Base-by-base conservation (phyloP, 1,140 invertebrate genomes). In the Aradophagus sp. region DNA sequence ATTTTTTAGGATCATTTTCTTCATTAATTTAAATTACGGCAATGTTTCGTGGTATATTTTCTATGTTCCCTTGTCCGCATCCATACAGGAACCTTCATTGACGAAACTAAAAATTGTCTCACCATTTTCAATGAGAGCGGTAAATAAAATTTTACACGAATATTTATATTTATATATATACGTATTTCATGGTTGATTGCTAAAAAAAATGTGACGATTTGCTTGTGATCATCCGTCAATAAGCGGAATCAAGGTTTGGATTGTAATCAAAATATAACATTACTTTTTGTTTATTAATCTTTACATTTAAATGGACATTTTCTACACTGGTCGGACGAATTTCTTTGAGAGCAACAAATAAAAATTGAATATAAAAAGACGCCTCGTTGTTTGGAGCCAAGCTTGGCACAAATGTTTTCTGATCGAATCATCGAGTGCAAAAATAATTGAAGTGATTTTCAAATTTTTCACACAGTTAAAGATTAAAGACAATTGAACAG, bases 261-360 rank as follows among this genome's bases (percentile, higher is more conserved):
- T 35, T 29, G 53, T 71, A 71, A 63, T 65, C 61, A 72, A 72
- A 72, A 72, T 66, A 72, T 63, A 72, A 66, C 55, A n/a, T 38
- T 17, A 13, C 45, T 50, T 39, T 47, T 50, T 29, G 41, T 58
- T 67, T 12, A 44, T 62, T 52, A 19, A 27, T 50, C n/a, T 35
- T 48, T 55, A 55, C 48, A 36, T 32, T 53, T 27, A 61, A 44
- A n/a, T 55, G 55, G 56, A 69, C 55, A 42, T 42, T 56, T 61
- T 6, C 42, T 69, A 61, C 35, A 5, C n/a, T 47, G 41, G 15
- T 35, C 31, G 48, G 47, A 52, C 47, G 47, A 68, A 34, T 69
- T 42, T 39, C 17, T 14, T 38, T 56, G 12, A 52, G 20, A 47
- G 59, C 16, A 41, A 59, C 14, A 55, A 58, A 55, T 59, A 47